phyloP scores from a whole-genome alignment of 2,888 invertebrate species.

The Drosophila picticornis region DNA sequence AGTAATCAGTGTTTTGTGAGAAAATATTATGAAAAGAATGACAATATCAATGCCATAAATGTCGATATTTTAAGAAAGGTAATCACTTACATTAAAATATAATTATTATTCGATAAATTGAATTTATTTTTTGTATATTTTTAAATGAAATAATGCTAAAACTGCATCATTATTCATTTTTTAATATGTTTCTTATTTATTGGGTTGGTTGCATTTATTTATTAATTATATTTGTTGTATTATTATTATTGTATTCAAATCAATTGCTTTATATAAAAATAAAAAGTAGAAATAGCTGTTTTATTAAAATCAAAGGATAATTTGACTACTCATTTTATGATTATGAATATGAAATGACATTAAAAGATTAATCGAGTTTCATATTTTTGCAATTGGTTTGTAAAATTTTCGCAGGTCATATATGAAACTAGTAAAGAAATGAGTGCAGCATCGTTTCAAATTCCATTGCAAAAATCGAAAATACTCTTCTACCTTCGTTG shows the following conservation, averaged over 20 bases:
- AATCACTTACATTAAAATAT: not conserved
- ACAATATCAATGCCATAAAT: not conserved
- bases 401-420: not conserved
- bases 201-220: not conserved
- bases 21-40: not conserved
- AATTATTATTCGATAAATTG: not conserved
- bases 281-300: no score
- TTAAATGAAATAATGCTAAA: not conserved
- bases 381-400: not conserved
- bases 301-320: not conserved
- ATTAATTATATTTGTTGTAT: no score
- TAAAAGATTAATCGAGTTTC: not conserved
- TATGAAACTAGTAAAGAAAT: not conserved
- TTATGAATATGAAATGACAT: not conserved
- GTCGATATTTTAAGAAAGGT: not conserved
- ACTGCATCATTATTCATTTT: not conserved
- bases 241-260: no score
- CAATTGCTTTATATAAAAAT: not conserved
- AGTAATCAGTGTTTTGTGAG: no score
- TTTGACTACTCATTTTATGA: not conserved
- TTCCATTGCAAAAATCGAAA: not conserved
- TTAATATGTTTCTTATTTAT: not conserved
- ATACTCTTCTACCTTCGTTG: not conserved
- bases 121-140: not conserved
- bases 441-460: accelerated